phyloP scores from a whole-genome alignment of 2,797 vertebrate species.

The Phalanger gymnotis region DNA sequence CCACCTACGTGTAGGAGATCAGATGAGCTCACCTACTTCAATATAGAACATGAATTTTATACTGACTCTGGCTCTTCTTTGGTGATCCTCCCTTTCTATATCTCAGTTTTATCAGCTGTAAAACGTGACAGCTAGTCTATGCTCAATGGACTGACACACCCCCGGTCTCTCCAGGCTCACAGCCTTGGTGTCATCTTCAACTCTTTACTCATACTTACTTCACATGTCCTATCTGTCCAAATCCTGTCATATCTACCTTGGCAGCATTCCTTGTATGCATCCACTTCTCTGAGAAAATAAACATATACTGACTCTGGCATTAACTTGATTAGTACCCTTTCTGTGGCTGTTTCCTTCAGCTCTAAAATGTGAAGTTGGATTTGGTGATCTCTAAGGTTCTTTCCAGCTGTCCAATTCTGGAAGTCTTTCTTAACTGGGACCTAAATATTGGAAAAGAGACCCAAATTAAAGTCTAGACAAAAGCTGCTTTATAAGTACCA shows the following conservation, averaged over 20 bases:
- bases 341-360: background rate
- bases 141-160: background rate
- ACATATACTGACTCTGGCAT: background rate
- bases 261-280: background rate
- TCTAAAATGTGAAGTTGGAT: background rate
- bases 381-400: background rate
- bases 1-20: background rate
- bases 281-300: background rate
- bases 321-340: background rate
- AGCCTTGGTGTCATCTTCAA: background rate
- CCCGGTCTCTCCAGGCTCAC: background rate
- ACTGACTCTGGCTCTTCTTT: background rate
- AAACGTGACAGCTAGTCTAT: background rate
- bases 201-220: background rate
- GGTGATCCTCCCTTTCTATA: background rate
- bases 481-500: background rate
- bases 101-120: background rate
- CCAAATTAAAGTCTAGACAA: background rate
- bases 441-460: conserved; percentile 28
- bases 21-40: background rate
- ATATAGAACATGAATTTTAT: background rate
- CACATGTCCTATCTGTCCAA: background rate
- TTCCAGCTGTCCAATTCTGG: conserved; percentile 27
- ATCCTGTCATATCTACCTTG: background rate
- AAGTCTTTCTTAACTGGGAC: conserved; percentile 13